Base-by-base conservation (phyloP, 2,797 vertebrate genomes). In the Cossypha heuglini region DNA sequence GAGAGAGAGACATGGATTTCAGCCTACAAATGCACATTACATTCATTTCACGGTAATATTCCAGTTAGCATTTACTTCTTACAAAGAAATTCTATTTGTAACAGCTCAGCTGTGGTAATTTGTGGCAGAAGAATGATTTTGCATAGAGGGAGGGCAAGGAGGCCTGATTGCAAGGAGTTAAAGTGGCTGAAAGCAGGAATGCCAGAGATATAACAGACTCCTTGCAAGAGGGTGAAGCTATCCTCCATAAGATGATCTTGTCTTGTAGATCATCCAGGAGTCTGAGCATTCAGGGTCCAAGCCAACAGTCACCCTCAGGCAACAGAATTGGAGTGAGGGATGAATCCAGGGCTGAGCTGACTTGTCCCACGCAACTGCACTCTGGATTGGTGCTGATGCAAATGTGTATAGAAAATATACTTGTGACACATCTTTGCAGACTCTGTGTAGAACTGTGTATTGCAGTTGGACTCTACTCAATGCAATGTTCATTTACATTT, bases 381-480 rank as follows among this genome's bases (percentile, higher is more conserved):
- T 54, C 1, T 1, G 42, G 31, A 51, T 10, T 68, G 28, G 13
- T 73, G 55, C 26, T 31, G 31, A 22, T 81, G 29, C 35, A 58
- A 74, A 25, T 13, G 13, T 35, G 7, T 29, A 10, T 64, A 38
- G 35, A 24, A 35, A 84, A 68, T 49, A 26, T 20, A 19, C 22
- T 63, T 76, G 40, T 38, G 54, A 58, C 33, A 29, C 9, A 5
- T 38, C 42, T 76, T 87, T 62, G 37, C 54, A 68, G 73, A 26
- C 29, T 10, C 26, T 8, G 1, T 13, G 40, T 51, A 67, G 45
- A 58, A 35, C 31, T 57, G 38, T 0, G 0, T 59, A 25, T 38
- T 80, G 40, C 25, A 28, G 13, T 45, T 76, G 26, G 49, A 55
- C 48, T 25, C 43, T 67, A 29, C 28, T 26, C 17, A 31, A 8